Base-by-base conservation (phyloP, 2,888 invertebrate genomes). In the Zhuqinia jingwanae region DNA sequence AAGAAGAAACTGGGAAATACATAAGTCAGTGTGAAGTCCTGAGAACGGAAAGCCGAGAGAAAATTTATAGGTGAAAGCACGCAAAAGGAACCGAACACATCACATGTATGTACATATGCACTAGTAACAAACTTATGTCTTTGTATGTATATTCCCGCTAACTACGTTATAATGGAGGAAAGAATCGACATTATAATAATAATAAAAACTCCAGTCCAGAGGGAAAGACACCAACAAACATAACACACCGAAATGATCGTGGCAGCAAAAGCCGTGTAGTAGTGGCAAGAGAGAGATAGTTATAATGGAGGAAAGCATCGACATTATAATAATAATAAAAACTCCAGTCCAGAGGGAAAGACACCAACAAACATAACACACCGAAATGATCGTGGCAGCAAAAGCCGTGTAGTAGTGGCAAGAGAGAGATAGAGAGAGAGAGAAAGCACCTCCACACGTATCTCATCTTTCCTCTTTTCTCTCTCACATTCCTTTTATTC, bases 391-490 rank as follows among this genome's bases (percentile, higher is more conserved):
- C 11, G 56, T n/a, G n/a, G 20, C 56, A 63, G n/a, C 63, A 60
- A 58, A 22, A 22, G 13, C n/a, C n/a, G n/a, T n/a, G n/a, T n/a
- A 20, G 36, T 20, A 58, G 60, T n/a, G 63, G 25, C 50, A 8
- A 25, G 30, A 53, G n/a, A 1, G 27, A 27, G 6, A 17, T n/a
- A 27, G 53, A 75, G 50, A 53, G 22, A 75, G 27, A 30, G n/a
- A 77, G 1, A 0, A 2, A 45, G 30, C 45, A 63, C 63, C 27
- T 17, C 36, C 15, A 53, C 73, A 42, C 6, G 45, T 68, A 20
- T 84, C 77, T 84, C 77, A 84, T 77, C 20, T 56, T 42, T 78
- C 25, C 45, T 70, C 77, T 22, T 65, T 77, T 83, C 25, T n/a
- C n/a, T n/a, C n/a, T n/a, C n/a, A n/a, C n/a, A n/a, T n/a, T n/a